phyloP scores from a whole-genome alignment of 2,797 vertebrate species.

The Vultur gryphus region DNA sequence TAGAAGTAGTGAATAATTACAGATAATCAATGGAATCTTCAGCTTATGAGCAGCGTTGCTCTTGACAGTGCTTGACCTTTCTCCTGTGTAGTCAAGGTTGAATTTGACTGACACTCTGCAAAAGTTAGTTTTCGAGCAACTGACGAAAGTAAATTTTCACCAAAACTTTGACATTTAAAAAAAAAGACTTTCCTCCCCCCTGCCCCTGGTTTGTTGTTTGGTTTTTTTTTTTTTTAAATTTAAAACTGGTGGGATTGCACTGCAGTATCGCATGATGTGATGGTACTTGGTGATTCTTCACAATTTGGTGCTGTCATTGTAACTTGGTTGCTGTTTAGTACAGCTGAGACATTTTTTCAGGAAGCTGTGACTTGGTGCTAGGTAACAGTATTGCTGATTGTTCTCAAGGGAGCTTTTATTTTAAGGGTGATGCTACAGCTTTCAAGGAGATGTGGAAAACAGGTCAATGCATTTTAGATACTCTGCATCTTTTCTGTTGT shows the following conservation, averaged over 20 bases:
- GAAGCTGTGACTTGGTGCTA: background rate
- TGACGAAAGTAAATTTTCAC: background rate
- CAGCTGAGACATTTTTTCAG: background rate
- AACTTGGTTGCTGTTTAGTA: background rate
- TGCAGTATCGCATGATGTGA: background rate
- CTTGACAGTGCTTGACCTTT: constrained; percentile 23
- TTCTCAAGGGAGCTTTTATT: background rate
- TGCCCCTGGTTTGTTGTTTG: rapidly evolving
- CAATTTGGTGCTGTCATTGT: background rate
- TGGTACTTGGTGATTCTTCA: background rate
- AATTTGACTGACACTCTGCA: background rate
- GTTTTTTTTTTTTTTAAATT: background rate
- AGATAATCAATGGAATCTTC: background rate
- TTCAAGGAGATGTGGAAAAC: background rate
- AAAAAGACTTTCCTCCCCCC: background rate
- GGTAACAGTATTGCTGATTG: background rate
- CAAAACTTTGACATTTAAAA: background rate
- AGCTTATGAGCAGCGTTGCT: background rate
- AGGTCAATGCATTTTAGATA: background rate
- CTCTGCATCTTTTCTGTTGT: background rate
- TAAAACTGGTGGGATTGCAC: background rate
- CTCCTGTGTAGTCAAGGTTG: constrained; percentile 5
- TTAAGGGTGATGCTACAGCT: background rate
- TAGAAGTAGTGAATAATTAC: background rate
- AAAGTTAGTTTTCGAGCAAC: background rate